phyloP scores from a whole-genome alignment of 2,113 vertebrate genomes.

The Asarcornis scutulata region DNA sequence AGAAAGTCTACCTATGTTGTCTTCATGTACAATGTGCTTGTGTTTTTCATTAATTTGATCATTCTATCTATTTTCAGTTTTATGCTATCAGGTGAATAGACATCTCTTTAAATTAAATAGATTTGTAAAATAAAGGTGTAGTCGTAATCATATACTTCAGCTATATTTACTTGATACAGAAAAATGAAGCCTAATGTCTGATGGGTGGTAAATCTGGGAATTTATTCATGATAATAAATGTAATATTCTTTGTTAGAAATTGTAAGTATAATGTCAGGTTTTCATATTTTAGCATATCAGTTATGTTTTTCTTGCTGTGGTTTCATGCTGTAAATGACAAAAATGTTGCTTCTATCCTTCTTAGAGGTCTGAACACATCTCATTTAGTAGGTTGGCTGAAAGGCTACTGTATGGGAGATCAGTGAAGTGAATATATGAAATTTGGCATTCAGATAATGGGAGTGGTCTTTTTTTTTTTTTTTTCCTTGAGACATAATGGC shows the following conservation, averaged over 20 bases:
- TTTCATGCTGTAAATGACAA: constrained; percentile 24
- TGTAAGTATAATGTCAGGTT: constrained; percentile 63
- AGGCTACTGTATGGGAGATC: not conserved
- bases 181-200: constrained; percentile 74
- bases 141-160: constrained; percentile 70
- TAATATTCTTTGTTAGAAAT: constrained; percentile 66
- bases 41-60: constrained; percentile 22
- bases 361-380: not conserved
- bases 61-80: not conserved
- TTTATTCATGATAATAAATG: constrained; percentile 74
- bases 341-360: constrained; percentile 10
- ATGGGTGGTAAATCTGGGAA: constrained; percentile 60
- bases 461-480: not conserved
- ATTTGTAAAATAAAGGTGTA: constrained; percentile 72
- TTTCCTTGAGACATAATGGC: constrained; percentile 17
- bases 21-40: not conserved
- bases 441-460: constrained; percentile 49
- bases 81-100: constrained; percentile 16
- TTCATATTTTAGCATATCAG: constrained; percentile 17
- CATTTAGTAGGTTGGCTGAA: not conserved
- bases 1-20: constrained; percentile 59
- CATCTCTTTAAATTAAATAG: constrained; percentile 60
- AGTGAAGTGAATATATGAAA: constrained; percentile 12
- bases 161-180: constrained; percentile 77
- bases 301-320: not conserved